A percentile compares a stretch with the other conserved stretches of the same genome.
Evolutionary conservation across 2,797 vertebrate species (phyloP).

Genomic region (Sebastes umbrosus): DNA sequence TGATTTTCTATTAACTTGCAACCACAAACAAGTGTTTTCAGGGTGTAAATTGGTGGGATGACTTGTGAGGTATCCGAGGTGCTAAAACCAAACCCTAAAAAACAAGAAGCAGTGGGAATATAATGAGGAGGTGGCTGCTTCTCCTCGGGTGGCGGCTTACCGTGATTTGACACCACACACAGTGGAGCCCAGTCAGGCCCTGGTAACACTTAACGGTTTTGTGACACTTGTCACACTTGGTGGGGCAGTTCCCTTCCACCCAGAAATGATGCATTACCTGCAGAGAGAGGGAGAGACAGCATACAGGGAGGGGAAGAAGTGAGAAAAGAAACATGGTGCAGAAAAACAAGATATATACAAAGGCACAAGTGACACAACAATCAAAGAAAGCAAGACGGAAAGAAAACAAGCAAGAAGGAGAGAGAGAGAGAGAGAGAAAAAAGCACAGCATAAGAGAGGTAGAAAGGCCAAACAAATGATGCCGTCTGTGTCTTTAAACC

Average conservation of each 20-base stretch:
- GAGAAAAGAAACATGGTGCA: slow-evolving; percentile 53
- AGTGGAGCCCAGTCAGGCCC: slow-evolving; percentile 94
- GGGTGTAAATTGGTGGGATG: slow-evolving; percentile 77
- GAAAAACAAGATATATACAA: slow-evolving; percentile 57
- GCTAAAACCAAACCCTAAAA: slow-evolving; percentile 68
- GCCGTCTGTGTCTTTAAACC: slow-evolving; percentile 49
- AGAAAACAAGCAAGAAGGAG: slow-evolving; percentile 3
- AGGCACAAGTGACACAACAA: slow-evolving; percentile 33
- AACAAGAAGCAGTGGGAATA: slow-evolving; percentile 69
- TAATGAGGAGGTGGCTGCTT: slow-evolving; percentile 74
- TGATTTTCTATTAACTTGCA: slow-evolving; percentile 46
- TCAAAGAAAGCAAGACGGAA: slow-evolving; percentile 26
- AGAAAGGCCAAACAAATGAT: background rate
- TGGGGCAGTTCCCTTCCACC: slow-evolving; percentile 95
- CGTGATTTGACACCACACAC: slow-evolving; percentile 97
- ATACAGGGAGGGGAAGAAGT: slow-evolving; percentile 40
- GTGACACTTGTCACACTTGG: slow-evolving; percentile 96
- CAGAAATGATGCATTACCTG: slow-evolving; percentile 97
- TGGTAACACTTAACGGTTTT: slow-evolving; percentile 97
- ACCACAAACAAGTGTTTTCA: slow-evolving; percentile 59
- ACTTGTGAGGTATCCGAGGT: slow-evolving; percentile 57
- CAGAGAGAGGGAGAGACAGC: slow-evolving; percentile 44
- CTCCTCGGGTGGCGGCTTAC: slow-evolving; percentile 81
- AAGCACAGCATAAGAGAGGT: background rate
- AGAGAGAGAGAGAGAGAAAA: background rate